These are phyloP conservation scores for Cephalopterus ornatus DNA, from an alignment of 2,113 vertebrate species.

Conservation along the genomic window DNA sequence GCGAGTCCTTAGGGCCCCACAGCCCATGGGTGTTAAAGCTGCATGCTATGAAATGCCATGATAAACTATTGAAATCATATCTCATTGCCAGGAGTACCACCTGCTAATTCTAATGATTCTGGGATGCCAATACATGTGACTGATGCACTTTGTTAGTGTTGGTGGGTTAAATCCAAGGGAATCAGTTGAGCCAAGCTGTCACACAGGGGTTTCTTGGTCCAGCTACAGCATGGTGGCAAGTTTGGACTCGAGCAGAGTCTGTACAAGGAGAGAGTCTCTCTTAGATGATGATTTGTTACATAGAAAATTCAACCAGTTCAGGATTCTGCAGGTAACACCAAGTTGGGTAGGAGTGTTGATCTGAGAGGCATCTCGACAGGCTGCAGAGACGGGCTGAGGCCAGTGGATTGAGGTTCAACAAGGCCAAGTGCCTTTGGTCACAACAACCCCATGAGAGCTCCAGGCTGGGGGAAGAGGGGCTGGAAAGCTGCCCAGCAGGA, in stretches of 20 bases:
- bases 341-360: neutral
- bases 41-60: neutral
- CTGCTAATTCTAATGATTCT: neutral
- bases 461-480: neutral
- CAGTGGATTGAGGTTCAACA: fast-evolving
- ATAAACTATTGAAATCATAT: neutral
- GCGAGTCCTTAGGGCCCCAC: neutral
- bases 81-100: neutral
- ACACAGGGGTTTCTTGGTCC: neutral
- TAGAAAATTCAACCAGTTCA: neutral
- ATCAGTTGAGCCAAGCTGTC: neutral
- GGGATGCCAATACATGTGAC: neutral
- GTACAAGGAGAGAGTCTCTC: neutral
- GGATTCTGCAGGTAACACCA: neutral
- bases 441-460: neutral
- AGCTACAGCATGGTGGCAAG: neutral
- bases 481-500: neutral
- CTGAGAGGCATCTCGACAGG: neutral
- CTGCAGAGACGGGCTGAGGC: neutral
- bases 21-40: neutral
- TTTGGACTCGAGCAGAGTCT: fast-evolving
- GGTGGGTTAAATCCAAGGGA: neutral
- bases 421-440: neutral
- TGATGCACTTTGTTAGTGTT: neutral
- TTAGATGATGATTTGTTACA: neutral